A percentile compares a stretch with the other conserved stretches of the same genome.
Conservation (phyloP, 2,888 invertebrate genomes). For the Helobdella robusta region DNA sequence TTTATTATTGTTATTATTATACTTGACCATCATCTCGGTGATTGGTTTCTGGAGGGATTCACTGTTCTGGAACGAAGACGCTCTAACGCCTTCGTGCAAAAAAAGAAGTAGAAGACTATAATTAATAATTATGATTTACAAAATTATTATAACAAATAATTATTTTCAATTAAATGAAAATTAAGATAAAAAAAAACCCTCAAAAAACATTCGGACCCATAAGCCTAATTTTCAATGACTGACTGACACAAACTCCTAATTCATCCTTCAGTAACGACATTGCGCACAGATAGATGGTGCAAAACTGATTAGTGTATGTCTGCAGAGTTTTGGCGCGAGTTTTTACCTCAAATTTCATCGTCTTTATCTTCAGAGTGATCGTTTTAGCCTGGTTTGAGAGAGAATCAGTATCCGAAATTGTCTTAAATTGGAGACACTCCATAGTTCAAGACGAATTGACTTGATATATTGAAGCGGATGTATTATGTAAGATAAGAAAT, state of each 20-base stretch:
- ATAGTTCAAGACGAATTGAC: too few species aligned
- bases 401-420: too few species aligned
- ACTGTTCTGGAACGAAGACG: conserved; percentile 7
- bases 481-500: neutral
- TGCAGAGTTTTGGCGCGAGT: conserved; percentile 48
- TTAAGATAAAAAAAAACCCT: neutral
- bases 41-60: too few species aligned
- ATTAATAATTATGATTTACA: neutral
- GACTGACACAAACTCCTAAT: conserved; percentile 35
- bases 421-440: too few species aligned
- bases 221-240: conserved; percentile 1
- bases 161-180: neutral
- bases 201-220: conserved; percentile 17
- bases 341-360: conserved; percentile 49
- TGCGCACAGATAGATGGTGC: conserved; percentile 45
- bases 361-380: conserved; percentile 52
- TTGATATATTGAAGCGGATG: neutral
- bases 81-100: conserved; percentile 24
- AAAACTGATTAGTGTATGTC: conserved; percentile 43
- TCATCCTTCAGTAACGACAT: conserved; percentile 46
- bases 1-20: too few species aligned
- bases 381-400: conserved; percentile 46
- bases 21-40: too few species aligned
- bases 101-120: neutral
- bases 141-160: neutral